These are phyloP conservation scores for Elymnias hypermnestra DNA, from an alignment of 1,140 invertebrate species.

Conservation along the genomic window DNA sequence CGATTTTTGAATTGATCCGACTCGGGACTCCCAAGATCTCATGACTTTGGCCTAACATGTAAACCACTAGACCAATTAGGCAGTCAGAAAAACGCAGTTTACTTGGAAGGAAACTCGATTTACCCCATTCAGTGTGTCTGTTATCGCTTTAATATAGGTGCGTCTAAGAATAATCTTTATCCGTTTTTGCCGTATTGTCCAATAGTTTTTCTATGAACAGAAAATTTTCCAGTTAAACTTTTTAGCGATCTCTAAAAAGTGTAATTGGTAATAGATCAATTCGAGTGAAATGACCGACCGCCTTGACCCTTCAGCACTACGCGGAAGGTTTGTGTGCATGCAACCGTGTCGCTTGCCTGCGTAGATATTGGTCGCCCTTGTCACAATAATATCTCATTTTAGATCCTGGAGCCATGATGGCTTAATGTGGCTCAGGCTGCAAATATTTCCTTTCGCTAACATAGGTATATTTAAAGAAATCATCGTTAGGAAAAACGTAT, in stretches of 20 bases:
- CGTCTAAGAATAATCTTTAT: slow-evolving; percentile 2
- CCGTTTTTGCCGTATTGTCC: neutral
- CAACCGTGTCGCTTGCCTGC: slow-evolving; percentile 57
- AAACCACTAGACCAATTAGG: too few relatives aligned
- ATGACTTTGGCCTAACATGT: too few relatives aligned
- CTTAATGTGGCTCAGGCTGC: too few relatives aligned
- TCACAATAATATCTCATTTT: slow-evolving; percentile 47
- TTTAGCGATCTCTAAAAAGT: slow-evolving; percentile 16
- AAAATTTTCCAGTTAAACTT: slow-evolving; percentile 11
- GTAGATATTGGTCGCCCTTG: slow-evolving; percentile 72
- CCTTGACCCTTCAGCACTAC: slow-evolving; percentile 63
- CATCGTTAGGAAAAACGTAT: too few relatives aligned
- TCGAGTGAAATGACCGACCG: slow-evolving; percentile 44
- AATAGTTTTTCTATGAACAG: neutral
- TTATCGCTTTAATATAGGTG: too few relatives aligned
- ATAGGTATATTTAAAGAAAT: too few relatives aligned
- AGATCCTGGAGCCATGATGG: too few relatives aligned
- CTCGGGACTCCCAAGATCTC: too few relatives aligned
- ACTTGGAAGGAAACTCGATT: neutral
- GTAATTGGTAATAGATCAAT: slow-evolving; percentile 23
- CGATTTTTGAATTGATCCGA: too few relatives aligned
- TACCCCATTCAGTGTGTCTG: neutral
- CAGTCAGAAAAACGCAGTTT: too few relatives aligned
- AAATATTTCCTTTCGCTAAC: too few relatives aligned
- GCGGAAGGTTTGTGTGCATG: slow-evolving; percentile 56